Evolutionary conservation across 2,113 vertebrate genomes (phyloP).

Genomic region (Gymnogyps californianus): DNA sequence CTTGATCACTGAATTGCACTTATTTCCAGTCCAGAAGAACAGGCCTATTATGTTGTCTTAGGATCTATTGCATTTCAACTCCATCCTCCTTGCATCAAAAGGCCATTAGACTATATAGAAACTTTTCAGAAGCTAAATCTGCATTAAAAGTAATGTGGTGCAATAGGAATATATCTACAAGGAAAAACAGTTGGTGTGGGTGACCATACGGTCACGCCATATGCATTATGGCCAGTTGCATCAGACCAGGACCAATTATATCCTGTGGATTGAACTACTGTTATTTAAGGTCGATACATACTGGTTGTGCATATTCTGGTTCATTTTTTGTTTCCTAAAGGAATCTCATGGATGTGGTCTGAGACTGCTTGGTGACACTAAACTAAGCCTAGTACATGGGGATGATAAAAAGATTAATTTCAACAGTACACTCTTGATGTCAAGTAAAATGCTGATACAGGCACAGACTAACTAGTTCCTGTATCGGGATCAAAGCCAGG

Average conservation of each 20-base stretch:
- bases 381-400: fast-evolving
- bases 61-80: background rate
- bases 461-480: background rate
- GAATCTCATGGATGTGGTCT: background rate
- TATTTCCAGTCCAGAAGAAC: slow-evolving; percentile 28
- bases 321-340: background rate
- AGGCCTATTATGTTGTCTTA: background rate
- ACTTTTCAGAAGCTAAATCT: background rate
- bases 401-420: background rate
- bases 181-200: background rate
- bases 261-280: background rate
- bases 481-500: background rate
- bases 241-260: background rate
- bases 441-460: background rate
- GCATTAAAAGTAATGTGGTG: background rate
- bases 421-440: background rate
- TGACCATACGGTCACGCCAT: background rate
- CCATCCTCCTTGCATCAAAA: background rate
- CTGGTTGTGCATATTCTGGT: background rate
- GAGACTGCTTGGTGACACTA: background rate
- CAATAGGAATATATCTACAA: background rate
- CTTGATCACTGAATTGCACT: slow-evolving; percentile 34
- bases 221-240: background rate
- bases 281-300: background rate
- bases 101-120: background rate